Percentiles rank a stretch among this genome's conserved stretches.
Evolutionary conservation across 2,113 vertebrate species (phyloP).

Genomic region (Bostrychus sinensis): DNA sequence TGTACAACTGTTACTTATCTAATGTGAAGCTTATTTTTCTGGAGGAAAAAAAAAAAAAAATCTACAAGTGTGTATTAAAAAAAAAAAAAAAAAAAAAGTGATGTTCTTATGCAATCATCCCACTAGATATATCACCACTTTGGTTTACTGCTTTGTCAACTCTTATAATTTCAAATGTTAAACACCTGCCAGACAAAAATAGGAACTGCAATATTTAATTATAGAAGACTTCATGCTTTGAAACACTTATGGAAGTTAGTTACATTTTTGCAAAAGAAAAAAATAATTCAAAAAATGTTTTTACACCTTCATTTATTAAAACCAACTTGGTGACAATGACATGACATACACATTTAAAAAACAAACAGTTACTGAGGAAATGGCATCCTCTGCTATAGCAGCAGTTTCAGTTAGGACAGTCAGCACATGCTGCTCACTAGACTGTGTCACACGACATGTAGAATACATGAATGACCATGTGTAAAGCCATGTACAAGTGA

Average conservation of each 20-base stretch:
- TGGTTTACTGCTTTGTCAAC: no score
- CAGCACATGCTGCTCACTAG: background rate
- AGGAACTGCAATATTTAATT: background rate
- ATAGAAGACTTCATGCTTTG: background rate
- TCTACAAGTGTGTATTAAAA: no score
- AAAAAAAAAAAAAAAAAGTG: no score
- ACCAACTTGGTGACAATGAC: conserved; percentile 17
- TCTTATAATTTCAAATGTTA: background rate
- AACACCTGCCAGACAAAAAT: background rate
- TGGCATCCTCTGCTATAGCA: background rate
- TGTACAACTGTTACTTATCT: no score
- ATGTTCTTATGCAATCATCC: no score
- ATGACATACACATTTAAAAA: conserved; percentile 6
- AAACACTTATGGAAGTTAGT: background rate
- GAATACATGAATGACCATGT: background rate
- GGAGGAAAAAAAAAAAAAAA: no score
- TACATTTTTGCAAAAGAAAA: background rate
- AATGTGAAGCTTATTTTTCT: no score
- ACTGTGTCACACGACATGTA: background rate
- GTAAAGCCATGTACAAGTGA: background rate
- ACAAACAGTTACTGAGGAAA: background rate
- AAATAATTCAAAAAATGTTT: no score
- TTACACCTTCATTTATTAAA: conserved; percentile 56
- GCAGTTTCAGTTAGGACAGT: background rate
- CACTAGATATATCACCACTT: no score